Percentiles rank a stretch among this genome's conserved stretches.
phyloP scores from a whole-genome alignment of 2,888 invertebrate genomes.

The Parascotia fuliginaria region DNA sequence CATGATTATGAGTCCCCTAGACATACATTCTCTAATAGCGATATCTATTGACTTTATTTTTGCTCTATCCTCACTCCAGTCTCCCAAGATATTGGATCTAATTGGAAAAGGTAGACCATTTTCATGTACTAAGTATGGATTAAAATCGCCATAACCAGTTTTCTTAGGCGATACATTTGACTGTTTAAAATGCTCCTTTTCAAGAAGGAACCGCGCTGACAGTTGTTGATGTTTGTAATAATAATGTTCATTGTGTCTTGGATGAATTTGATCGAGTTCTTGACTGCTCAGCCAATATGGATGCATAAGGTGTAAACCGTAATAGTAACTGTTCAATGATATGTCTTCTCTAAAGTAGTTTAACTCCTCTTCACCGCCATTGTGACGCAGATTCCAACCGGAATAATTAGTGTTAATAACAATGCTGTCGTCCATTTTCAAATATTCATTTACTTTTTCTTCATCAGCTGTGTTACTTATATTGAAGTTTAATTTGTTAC shows the following conservation, averaged over 20 bases:
- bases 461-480: slow-evolving; percentile 44
- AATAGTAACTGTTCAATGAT: slow-evolving; percentile 86
- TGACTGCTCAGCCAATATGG: slow-evolving; percentile 87
- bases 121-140: slow-evolving; percentile 68
- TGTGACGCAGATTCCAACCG: slow-evolving; percentile 80
- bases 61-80: slow-evolving; percentile 59
- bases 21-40: slow-evolving; percentile 71
- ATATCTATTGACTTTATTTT: slow-evolving; percentile 68
- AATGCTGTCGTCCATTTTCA: slow-evolving; percentile 49
- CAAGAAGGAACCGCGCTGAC: slow-evolving; percentile 65
- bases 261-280: slow-evolving; percentile 66
- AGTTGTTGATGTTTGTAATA: slow-evolving; percentile 73
- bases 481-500: slow-evolving; percentile 48
- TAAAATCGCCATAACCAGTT: slow-evolving; percentile 53
- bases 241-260: slow-evolving; percentile 71
- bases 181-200: slow-evolving; percentile 60
- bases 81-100: slow-evolving; percentile 53
- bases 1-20: slow-evolving; percentile 70
- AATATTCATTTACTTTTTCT: slow-evolving; percentile 53
- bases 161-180: slow-evolving; percentile 31
- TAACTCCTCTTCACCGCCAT: slow-evolving; percentile 78
- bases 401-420: slow-evolving; percentile 75
- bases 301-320: slow-evolving; percentile 81
- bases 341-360: slow-evolving; percentile 89
- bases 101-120: slow-evolving; percentile 75